Conservation (phyloP, 2,113 vertebrate genomes). For the Cromileptes altivelis region DNA sequence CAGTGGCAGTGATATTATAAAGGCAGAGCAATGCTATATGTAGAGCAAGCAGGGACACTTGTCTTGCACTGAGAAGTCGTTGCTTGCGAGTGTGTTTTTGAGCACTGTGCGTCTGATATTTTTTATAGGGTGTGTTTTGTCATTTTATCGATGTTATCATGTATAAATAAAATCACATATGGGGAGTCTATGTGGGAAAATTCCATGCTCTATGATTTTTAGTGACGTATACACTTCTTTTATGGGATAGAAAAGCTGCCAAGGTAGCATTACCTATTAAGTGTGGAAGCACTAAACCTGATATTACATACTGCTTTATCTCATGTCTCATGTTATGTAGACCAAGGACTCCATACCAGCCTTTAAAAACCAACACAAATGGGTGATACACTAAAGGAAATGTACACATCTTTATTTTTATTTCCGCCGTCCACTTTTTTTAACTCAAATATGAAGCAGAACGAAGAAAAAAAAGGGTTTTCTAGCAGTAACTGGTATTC, state of each 20-base stretch:
- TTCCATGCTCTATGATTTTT: neutral
- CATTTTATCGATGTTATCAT: neutral
- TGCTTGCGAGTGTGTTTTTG: too few relatives aligned
- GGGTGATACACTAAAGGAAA: neutral
- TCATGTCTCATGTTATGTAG: neutral
- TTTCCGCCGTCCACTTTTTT: neutral
- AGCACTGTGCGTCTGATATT: neutral
- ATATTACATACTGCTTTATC: neutral
- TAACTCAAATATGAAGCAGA: neutral
- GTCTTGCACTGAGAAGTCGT: neutral
- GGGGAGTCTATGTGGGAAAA: neutral
- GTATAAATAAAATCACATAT: neutral
- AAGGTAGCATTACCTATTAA: neutral
- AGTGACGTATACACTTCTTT: neutral
- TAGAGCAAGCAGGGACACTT: neutral
- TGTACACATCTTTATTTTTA: neutral
- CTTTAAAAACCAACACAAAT: neutral
- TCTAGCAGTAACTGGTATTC: neutral
- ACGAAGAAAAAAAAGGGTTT: neutral
- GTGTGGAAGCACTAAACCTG: neutral
- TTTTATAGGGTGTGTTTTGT: neutral
- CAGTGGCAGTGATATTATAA: slow-evolving; percentile 17
- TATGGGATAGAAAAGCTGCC: neutral
- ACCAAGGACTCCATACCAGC: neutral
- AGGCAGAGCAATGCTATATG: neutral